phyloP scores from a whole-genome alignment of 53 echinoderm and acorn worm genomes.

The Holothuria leucospilota region DNA sequence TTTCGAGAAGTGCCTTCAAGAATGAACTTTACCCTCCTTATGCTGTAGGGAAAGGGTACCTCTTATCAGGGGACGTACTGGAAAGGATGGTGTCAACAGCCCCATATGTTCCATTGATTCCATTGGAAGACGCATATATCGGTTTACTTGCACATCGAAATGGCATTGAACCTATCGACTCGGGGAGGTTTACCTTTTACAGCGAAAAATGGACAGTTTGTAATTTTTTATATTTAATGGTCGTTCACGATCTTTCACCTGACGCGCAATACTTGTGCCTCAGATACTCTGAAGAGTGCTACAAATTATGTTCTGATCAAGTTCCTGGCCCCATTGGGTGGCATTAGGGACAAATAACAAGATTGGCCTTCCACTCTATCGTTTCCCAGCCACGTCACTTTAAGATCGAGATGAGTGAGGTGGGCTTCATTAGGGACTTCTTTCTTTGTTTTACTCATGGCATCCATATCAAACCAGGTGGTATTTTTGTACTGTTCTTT shows the following conservation, averaged over 20 bases:
- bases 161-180: constrained; percentile 68
- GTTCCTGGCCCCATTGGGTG: constrained; percentile 2
- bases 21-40: constrained; percentile 65
- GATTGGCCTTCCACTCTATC: too few species aligned
- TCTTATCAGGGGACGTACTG: constrained; percentile 86
- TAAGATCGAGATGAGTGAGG: too few species aligned
- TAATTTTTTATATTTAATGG: constrained; percentile 89
- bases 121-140: constrained; percentile 91
- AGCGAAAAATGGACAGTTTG: constrained; percentile 91
- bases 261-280: constrained; percentile 87
- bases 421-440: too few species aligned
- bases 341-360: background rate
- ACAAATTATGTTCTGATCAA: constrained; percentile 45
- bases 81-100: constrained; percentile 67
- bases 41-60: constrained; percentile 88
- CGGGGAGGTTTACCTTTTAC: constrained; percentile 85
- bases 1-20: constrained; percentile 60
- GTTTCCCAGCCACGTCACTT: too few species aligned
- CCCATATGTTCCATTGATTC: constrained; percentile 66
- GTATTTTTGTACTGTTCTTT: too few species aligned
- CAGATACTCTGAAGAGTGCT: constrained; percentile 76
- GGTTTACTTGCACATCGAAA: constrained; percentile 76
- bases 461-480: too few species aligned
- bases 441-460: too few species aligned
- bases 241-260: constrained; percentile 77